phyloP scores from a whole-genome alignment of 37 sponge, comb jelly and placozoan species.

The Ianthella basta region DNA sequence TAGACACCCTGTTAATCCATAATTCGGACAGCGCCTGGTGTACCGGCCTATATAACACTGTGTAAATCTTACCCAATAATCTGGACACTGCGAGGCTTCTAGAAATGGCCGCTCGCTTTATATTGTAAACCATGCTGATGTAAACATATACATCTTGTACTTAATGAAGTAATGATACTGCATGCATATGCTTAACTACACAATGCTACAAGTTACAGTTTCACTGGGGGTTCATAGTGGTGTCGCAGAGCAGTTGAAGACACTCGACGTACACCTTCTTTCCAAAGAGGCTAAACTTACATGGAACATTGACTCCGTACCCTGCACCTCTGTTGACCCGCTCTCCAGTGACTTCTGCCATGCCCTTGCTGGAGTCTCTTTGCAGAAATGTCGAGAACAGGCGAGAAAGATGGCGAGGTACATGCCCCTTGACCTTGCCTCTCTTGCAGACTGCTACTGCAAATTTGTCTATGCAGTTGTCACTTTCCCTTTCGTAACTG shows the following conservation, averaged over 20 bases:
- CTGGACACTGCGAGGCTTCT: neutral
- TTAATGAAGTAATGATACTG: too few species aligned
- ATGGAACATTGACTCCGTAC: neutral
- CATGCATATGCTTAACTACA: too few species aligned
- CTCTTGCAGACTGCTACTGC: neutral
- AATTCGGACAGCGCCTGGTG: neutral
- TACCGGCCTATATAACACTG: neutral
- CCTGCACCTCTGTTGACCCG: constrained; percentile 6
- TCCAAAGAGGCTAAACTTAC: neutral
- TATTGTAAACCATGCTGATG: neutral
- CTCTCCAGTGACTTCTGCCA: neutral
- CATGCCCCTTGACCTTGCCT: neutral
- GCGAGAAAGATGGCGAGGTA: neutral
- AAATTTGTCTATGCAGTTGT: neutral
- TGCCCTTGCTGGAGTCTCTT: neutral
- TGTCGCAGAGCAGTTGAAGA: neutral
- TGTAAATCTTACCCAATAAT: neutral
- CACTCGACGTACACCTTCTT: neutral
- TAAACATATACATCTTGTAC: neutral
- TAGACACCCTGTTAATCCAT: too few species aligned
- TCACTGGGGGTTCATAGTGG: neutral
- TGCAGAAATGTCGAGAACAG: neutral
- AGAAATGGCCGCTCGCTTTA: neutral
- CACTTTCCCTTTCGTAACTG: neutral
- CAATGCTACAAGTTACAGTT: too few species aligned